Evolutionary conservation across 1,140 invertebrate species (phyloP).

Genomic region (Pseudoatta argentina): DNA sequence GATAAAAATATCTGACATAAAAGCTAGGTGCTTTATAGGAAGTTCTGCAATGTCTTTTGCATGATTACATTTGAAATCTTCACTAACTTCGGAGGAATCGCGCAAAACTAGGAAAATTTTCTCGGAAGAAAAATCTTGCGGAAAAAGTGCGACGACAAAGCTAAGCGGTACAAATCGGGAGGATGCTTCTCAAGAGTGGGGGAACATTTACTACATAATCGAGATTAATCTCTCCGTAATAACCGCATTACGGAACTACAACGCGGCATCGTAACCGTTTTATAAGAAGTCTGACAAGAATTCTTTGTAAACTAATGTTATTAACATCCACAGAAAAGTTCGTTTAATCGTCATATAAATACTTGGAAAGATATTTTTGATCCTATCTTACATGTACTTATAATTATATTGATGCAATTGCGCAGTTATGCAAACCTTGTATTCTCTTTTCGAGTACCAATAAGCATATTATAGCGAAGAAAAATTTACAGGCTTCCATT

Average conservation of each 20-base stretch:
- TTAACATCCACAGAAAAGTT: not conserved
- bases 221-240: conserved; percentile 37
- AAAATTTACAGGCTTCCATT: not conserved
- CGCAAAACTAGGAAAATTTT: not conserved
- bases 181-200: not conserved
- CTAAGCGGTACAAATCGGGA: conserved; percentile 13
- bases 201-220: conserved; percentile 22
- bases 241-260: conserved; percentile 6
- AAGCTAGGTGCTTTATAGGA: not conserved
- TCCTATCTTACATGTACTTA: not conserved
- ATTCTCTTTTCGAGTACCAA: not conserved
- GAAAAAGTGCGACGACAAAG: conserved; percentile 19
- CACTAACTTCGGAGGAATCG: not conserved
- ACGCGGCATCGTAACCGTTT: not conserved
- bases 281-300: not conserved
- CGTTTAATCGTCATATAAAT: not conserved
- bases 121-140: not conserved
- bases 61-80: conserved; percentile 24
- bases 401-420: conserved; percentile 11
- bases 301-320: conserved; percentile 4
- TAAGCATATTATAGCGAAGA: not conserved
- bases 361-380: not conserved
- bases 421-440: not conserved
- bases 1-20: conserved; percentile 12
- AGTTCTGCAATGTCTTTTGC: conserved; percentile 21